Conservation (phyloP, 2,113 vertebrate species). For the Crotalus helleri region DNA sequence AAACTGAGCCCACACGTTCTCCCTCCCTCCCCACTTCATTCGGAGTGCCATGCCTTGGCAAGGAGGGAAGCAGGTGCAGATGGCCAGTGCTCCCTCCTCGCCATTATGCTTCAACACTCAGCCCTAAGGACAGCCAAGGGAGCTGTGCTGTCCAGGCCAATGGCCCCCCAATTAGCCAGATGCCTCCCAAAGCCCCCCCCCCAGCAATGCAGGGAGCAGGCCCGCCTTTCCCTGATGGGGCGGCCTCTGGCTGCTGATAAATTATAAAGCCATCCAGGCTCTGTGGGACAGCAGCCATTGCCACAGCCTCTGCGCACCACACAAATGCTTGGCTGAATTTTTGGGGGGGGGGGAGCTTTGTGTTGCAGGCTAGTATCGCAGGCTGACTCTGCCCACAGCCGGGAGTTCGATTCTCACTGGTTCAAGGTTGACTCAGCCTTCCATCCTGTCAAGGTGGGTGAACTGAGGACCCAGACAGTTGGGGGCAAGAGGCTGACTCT, state of each 20-base stretch:
- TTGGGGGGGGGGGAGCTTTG: background rate
- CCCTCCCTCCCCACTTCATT: background rate
- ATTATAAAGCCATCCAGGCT: background rate
- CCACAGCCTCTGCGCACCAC: background rate
- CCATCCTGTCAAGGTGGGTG: background rate
- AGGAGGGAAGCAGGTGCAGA: background rate
- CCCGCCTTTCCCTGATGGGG: accelerated
- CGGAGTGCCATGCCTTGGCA: background rate
- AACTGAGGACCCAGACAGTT: background rate
- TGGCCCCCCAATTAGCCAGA: background rate
- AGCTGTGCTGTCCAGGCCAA: background rate
- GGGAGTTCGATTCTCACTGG: background rate
- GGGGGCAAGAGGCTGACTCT: no score
- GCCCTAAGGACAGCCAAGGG: background rate
- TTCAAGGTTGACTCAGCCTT: background rate
- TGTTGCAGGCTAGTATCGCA: no score
- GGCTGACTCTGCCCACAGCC: no score
- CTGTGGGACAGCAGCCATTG: no score
- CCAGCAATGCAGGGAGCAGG: background rate
- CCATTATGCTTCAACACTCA: background rate
- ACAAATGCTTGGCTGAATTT: background rate
- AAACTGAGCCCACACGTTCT: background rate
- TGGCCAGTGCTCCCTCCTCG: background rate
- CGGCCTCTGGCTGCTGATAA: background rate
- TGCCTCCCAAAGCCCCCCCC: background rate